Percentiles rank a stretch among this genome's conserved stretches.
phyloP scores from a whole-genome alignment of 2,113 vertebrate species.

The Symphodus melops region DNA sequence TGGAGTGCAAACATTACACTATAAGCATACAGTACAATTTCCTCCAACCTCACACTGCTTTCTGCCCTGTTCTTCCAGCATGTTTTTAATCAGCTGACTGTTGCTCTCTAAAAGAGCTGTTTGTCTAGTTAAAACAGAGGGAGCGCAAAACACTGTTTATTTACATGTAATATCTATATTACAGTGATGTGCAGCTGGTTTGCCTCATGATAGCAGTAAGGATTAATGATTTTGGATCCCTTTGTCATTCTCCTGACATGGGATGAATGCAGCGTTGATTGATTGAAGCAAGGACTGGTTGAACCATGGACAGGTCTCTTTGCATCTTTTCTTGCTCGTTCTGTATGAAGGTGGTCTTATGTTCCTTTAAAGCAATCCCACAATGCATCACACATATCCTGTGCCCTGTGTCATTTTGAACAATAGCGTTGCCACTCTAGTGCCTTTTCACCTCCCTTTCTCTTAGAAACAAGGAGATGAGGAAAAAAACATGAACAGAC shows the following conservation, averaged over 20 bases:
- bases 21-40: too few species aligned
- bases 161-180: too few species aligned
- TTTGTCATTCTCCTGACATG: background rate
- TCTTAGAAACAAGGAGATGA: background rate
- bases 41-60: too few species aligned
- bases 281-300: too few species aligned
- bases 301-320: background rate
- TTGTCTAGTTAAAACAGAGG: too few species aligned
- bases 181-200: background rate
- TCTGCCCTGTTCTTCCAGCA: too few species aligned
- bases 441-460: background rate
- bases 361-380: background rate
- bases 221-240: background rate
- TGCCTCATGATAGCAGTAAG: background rate
- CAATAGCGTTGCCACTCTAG: background rate
- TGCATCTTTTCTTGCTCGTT: background rate
- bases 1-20: too few species aligned
- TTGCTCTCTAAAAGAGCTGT: too few species aligned
- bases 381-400: background rate
- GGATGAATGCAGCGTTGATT: background rate
- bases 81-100: too few species aligned
- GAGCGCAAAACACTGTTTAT: too few species aligned
- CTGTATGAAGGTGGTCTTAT: background rate
- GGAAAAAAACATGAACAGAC: constrained; percentile 14
- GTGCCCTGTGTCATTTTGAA: background rate